Evolutionary conservation across 2,888 invertebrate species (phyloP).

Genomic region (Drosophila helvetica): DNA sequence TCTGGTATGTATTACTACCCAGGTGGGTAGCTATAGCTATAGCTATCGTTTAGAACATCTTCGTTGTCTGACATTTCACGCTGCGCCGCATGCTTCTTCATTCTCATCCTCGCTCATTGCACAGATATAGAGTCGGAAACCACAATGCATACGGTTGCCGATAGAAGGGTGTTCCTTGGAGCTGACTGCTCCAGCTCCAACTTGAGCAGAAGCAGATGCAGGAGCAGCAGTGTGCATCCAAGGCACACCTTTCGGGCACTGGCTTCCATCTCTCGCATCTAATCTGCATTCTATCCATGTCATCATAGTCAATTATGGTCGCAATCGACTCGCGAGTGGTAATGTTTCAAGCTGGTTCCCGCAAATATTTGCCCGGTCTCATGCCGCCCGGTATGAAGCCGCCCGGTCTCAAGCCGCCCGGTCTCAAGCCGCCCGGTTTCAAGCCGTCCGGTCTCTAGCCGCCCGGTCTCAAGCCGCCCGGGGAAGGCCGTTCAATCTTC

Average conservation of each 20-base stretch:
- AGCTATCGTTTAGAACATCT: not conserved
- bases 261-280: slow-evolving; percentile 68
- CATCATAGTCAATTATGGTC: slow-evolving; percentile 68
- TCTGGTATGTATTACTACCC: slow-evolving; percentile 30
- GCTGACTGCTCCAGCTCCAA: too few species aligned
- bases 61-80: slow-evolving; percentile 2
- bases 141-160: not conserved
- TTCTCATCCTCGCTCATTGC: slow-evolving; percentile 15
- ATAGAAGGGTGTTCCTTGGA: not conserved
- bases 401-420: too few species aligned
- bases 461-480: too few species aligned
- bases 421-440: too few species aligned
- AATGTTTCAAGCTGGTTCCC: slow-evolving; percentile 21
- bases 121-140: not conserved
- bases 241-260: slow-evolving; percentile 2
- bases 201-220: too few species aligned
- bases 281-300: slow-evolving; percentile 70
- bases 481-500: too few species aligned
- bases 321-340: slow-evolving; percentile 39
- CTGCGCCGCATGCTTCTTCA: slow-evolving; percentile 25
- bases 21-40: too few species aligned
- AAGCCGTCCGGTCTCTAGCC: too few species aligned
- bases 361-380: not conserved
- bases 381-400: too few species aligned
- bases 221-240: too few species aligned